Evolutionary conservation across 2,888 invertebrate genomes (phyloP).

Genomic region (Atherix ibis): DNA sequence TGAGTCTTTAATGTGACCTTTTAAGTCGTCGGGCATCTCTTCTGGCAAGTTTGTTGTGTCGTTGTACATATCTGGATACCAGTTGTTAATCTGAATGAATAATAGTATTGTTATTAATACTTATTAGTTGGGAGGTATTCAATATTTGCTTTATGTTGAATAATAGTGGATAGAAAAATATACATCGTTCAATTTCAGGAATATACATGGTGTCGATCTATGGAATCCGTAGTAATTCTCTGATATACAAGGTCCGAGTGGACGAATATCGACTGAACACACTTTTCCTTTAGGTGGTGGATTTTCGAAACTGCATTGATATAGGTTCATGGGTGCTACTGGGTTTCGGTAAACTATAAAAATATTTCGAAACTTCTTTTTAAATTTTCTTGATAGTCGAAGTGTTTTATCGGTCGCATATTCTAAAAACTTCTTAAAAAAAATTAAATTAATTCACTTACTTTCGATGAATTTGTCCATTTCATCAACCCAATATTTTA

Average conservation of each 20-base stretch:
- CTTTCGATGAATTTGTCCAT: constrained; percentile 61
- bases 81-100: constrained; percentile 72
- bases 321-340: constrained; percentile 32
- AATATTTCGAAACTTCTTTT: no score
- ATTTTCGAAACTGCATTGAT: constrained; percentile 47
- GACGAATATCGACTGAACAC: constrained; percentile 60
- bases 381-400: no score
- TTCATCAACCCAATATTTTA: constrained; percentile 59
- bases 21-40: constrained; percentile 60
- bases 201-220: constrained; percentile 83
- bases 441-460: no score
- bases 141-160: no score
- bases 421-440: no score
- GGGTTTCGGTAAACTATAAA: constrained; percentile 6
- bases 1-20: no score
- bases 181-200: constrained; percentile 93
- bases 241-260: constrained; percentile 61
- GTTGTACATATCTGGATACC: constrained; percentile 42
- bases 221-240: constrained; percentile 73
- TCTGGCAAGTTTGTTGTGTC: constrained; percentile 46
- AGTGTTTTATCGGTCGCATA: no score
- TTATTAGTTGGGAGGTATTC: no score
- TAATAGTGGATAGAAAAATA: no score
- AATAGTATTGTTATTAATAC: background rate
- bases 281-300: constrained; percentile 51